Evolutionary conservation across 2,888 invertebrate genomes (phyloP), one percentile per base, ranked within the genome.

Genomic region (Crocallis elinguaria): DNA sequence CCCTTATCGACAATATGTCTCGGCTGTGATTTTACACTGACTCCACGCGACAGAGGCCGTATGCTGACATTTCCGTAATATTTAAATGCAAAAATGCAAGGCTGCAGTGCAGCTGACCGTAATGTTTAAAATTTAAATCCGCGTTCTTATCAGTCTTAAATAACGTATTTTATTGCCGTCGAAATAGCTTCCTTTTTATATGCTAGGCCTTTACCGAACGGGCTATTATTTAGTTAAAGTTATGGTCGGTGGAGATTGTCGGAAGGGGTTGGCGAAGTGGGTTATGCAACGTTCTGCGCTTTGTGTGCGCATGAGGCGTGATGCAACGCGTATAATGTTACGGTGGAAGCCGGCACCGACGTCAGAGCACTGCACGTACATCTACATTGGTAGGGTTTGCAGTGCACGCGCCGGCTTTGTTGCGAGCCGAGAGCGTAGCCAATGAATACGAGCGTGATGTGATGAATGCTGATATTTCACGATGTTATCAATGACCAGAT

Each of bases 321-420:
- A 68, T 70, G 73, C 65, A 75, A 69, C 62, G 52, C 41, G 45
- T 50, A 60, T 58, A 65, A 64, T 64, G 64, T 66, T 71, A 67
- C 63, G 58, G 38, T 61, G 57, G 51, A 49, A 57, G 55, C 45
- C 59, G 48, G 57, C 45, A 55, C 49, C 50, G 61, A 73, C 77
- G 75, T 78, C 69, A 71, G 57, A 63, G 55, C 57, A 49, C 36
- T 32, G 59, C 60, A 54, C n/a, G 65, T 8, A 8, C 16, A 5
- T 33, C 17, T 30, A 8, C 12, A 29, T 7, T 8, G 4, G 1
- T 3, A n/a, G 9, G n/a, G 27, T 29, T 16, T 12, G 14, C 23
- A 12, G 7, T 25, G 66, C 60, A 66, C 64, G 43, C 42, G 42
- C 39, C n/a, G 44, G 51, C 39, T 49, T 37, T 12, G 46, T 48